These are phyloP conservation scores for Perca fluviatilis DNA, from an alignment of 2,113 vertebrate species.

Conservation along the genomic window DNA sequence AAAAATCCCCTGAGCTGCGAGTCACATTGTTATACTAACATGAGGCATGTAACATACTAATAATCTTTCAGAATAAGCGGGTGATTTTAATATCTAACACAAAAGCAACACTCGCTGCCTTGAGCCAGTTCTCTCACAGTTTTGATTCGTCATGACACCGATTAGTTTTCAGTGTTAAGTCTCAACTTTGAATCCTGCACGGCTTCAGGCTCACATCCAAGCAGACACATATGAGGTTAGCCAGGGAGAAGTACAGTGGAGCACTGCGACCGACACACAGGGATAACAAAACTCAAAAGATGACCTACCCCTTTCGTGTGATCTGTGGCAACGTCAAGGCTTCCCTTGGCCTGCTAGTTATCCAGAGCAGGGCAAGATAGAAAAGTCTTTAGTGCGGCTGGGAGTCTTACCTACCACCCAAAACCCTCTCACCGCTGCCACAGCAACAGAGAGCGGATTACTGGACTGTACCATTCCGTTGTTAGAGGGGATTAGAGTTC, in stretches of 20 bases:
- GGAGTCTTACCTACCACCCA: slow-evolving; percentile 84
- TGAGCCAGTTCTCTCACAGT: slow-evolving; percentile 33
- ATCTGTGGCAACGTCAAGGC: slow-evolving; percentile 72
- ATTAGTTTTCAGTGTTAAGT: slow-evolving; percentile 50
- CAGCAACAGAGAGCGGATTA: slow-evolving; percentile 92
- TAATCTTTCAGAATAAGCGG: slow-evolving; percentile 42
- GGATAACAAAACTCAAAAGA: slow-evolving; percentile 37
- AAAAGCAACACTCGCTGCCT: slow-evolving; percentile 29
- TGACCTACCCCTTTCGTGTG: slow-evolving; percentile 83
- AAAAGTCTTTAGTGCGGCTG: slow-evolving; percentile 77
- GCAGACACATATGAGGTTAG: slow-evolving; percentile 26
- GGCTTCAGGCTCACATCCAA: slow-evolving; percentile 26
- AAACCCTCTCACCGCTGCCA: slow-evolving; percentile 90
- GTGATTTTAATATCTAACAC: slow-evolving; percentile 36
- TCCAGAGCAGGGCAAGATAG: slow-evolving; percentile 79
- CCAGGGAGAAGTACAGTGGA: slow-evolving; percentile 21
- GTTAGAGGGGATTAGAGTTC: slow-evolving; percentile 88
- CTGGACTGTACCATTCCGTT: slow-evolving; percentile 90
- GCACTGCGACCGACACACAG: slow-evolving; percentile 27
- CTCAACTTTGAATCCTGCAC: slow-evolving; percentile 56
- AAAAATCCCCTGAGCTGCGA: slow-evolving; percentile 44
- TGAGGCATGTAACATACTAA: slow-evolving; percentile 3
- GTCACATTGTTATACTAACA: slow-evolving; percentile 30
- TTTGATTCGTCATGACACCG: slow-evolving; percentile 42
- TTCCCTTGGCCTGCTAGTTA: slow-evolving; percentile 75